Evolutionary conservation across 1,140 invertebrate genomes (phyloP), one percentile per base, ranked within the genome.

Genomic region (Megathymus violae): DNA sequence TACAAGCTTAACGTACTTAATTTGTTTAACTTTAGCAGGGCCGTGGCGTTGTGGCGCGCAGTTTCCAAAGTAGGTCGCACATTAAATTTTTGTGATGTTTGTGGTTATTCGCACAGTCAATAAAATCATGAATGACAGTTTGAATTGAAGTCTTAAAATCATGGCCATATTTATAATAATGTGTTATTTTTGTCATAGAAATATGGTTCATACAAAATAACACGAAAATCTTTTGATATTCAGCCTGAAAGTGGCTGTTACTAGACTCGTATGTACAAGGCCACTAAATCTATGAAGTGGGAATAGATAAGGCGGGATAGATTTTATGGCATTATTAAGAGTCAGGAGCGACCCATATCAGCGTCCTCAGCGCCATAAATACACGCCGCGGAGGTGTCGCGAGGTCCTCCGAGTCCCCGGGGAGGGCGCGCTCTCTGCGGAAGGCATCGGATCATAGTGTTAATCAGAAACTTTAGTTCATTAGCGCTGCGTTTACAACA

Each of bases 261-360:
- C n/a, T n/a, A n/a, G n/a, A n/a, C n/a, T n/a, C n/a, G n/a, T 46
- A 25, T 46, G 13, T 22, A 9, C 9, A 19, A 48, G 46, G 22
- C 13, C 46, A 47, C 44, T 44, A 44, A 44, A 44, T 25, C 51
- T 56, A 41, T 31, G 38, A 56, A 56, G 43, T 14, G 14, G 25
- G 52, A 25, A 31, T 31, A 56, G 52, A 56, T 56, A 56, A 56
- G 25, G 40, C 25, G 52, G 31, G 25, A 56, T 51, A 56, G 52
- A 56, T 56, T 56, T 56, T 56, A 56, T 44, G 52, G 25, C 52
- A 31, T 56, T 43, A 43, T 44, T 44, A 56, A 56, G 27, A 44
- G 40, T 44, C 38, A 17, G 9, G 11, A 43, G 51, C 19, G 51
- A 54, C 51, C 51, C 51, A 54, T 19, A 54, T 54, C 51, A 54